Conservation (phyloP, 2,113 vertebrate genomes). For the Mesitornis unicolor region DNA sequence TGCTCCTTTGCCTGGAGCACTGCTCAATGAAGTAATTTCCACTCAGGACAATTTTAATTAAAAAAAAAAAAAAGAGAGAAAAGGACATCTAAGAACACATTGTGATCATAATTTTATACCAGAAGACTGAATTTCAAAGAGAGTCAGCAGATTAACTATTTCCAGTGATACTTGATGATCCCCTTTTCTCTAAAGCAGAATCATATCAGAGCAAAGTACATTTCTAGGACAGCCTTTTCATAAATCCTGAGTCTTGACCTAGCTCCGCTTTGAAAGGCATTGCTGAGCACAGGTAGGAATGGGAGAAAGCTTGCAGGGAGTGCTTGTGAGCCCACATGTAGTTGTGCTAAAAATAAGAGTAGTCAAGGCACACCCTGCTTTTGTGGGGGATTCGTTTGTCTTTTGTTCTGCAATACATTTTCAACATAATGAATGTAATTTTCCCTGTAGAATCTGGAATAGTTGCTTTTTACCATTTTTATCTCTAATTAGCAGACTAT, state of each 20-base stretch:
- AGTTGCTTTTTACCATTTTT: background rate
- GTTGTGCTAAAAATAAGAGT: background rate
- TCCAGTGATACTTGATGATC: background rate
- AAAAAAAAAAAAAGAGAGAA: background rate
- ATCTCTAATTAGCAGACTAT: background rate
- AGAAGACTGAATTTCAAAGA: background rate
- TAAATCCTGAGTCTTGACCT: background rate
- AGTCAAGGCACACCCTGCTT: background rate
- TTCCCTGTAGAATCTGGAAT: background rate
- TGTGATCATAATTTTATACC: background rate
- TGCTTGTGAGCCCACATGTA: background rate
- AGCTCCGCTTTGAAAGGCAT: background rate
- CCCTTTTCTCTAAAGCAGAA: background rate
- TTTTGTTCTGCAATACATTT: background rate
- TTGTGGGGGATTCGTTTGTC: background rate
- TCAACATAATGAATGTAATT: background rate
- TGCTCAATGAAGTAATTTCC: background rate
- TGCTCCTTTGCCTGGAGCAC: background rate
- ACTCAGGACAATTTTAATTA: background rate
- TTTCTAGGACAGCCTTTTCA: background rate
- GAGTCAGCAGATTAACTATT: background rate
- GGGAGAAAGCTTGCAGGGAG: background rate
- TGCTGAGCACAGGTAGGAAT: background rate
- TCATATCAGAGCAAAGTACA: rapidly evolving
- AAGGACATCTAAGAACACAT: background rate